These are phyloP conservation scores for Zosterops lateralis DNA, from an alignment of 2,113 vertebrate species.

Conservation along the genomic window DNA sequence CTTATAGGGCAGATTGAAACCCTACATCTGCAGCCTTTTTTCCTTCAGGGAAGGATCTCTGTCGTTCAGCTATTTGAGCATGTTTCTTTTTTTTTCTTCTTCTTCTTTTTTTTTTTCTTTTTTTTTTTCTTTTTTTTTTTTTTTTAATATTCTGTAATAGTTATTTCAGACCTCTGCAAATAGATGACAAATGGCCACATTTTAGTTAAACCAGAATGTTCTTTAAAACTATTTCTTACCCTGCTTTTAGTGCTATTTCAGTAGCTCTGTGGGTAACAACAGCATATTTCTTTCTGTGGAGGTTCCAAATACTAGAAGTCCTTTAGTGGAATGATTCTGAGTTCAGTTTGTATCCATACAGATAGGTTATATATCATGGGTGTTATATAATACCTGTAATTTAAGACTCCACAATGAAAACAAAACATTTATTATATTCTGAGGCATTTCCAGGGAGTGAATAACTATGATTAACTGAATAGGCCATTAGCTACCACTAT, in stretches of 20 bases:
- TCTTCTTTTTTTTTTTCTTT: no score
- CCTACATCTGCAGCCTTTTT: neutral
- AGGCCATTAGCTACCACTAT: neutral
- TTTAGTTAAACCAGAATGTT: slow-evolving; percentile 12
- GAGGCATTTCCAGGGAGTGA: neutral
- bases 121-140: no score
- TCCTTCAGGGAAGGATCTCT: neutral
- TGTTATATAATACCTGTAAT: slow-evolving; percentile 36
- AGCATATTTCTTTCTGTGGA: neutral
- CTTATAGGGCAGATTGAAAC: neutral
- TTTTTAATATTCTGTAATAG: neutral
- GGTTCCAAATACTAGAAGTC: neutral
- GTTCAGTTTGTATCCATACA: neutral
- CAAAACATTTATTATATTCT: slow-evolving; percentile 27
- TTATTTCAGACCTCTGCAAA: slow-evolving; percentile 19
- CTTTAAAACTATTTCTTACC: neutral
- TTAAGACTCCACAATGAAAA: neutral
- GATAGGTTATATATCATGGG: neutral
- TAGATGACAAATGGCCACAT: slow-evolving; percentile 5
- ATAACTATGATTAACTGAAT: slow-evolving; percentile 9
- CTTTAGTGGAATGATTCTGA: neutral
- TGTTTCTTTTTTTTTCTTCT: neutral
- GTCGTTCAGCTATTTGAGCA: neutral
- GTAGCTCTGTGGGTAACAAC: neutral
- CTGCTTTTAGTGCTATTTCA: slow-evolving; percentile 16